A percentile compares a stretch with the other conserved stretches of the same genome.
Conservation (phyloP, 2,797 vertebrate species). For the Glyptemys insculpta region DNA sequence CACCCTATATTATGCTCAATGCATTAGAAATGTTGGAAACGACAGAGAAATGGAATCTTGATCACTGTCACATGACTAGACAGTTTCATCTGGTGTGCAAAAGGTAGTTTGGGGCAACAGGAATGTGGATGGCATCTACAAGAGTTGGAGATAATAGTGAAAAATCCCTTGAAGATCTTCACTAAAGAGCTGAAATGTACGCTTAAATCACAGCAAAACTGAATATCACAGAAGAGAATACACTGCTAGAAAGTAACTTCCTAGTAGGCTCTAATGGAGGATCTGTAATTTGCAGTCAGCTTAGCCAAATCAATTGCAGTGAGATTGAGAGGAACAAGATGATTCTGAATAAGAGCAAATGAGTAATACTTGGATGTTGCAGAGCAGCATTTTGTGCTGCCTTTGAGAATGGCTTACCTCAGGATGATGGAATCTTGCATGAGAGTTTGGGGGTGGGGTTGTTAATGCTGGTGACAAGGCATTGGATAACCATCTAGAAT, state of each 20-base stretch:
- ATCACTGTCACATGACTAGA: not conserved
- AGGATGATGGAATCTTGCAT: not conserved
- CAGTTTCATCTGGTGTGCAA: not conserved
- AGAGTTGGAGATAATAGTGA: not conserved
- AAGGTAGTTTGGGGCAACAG: not conserved
- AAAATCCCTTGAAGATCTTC: not conserved
- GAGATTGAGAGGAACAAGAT: conserved; percentile 13
- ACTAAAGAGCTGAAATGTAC: not conserved
- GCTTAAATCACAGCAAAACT: not conserved
- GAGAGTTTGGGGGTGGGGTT: not conserved
- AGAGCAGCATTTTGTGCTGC: not conserved
- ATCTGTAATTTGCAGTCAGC: not conserved
- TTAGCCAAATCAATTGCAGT: not conserved
- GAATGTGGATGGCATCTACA: not conserved
- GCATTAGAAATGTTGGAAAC: not conserved
- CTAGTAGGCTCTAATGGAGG: not conserved
- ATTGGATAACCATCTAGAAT: not conserved
- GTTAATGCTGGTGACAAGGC: not conserved
- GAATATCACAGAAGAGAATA: not conserved
- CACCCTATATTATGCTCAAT: not conserved
- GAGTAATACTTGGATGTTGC: not conserved
- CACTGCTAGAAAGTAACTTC: conserved; percentile 22
- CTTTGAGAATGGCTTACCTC: not conserved
- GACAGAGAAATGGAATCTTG: not conserved
- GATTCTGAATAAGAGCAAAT: not conserved